Percentiles rank a stretch among this genome's conserved stretches.
Conservation (phyloP, 2,888 invertebrate species). For the Drosophila robusta region DNA sequence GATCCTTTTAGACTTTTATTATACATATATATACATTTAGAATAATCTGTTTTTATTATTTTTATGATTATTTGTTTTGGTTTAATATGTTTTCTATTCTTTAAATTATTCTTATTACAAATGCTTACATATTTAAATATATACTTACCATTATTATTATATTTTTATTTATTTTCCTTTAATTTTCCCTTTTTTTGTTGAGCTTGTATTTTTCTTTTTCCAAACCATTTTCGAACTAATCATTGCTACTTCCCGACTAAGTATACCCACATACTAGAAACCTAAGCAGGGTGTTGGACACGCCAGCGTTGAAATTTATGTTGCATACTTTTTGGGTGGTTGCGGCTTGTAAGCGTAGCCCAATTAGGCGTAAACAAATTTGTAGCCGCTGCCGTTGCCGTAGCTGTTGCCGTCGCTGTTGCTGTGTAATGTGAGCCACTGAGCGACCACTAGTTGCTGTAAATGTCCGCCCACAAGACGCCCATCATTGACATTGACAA, state of each 20-base stretch:
- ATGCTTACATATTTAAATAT: too few relatives aligned
- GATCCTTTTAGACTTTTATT: too few relatives aligned
- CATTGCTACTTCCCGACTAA: neutral
- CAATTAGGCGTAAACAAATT: slow-evolving; percentile 80
- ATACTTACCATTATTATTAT: too few relatives aligned
- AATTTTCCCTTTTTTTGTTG: too few relatives aligned
- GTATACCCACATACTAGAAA: neutral
- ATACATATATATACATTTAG: too few relatives aligned
- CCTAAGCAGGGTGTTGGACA: slow-evolving; percentile 18
- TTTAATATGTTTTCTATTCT: too few relatives aligned
- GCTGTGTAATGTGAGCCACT: slow-evolving; percentile 42
- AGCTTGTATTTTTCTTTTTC: too few relatives aligned
- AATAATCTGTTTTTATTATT: too few relatives aligned
- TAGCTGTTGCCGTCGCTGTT: slow-evolving; percentile 32
- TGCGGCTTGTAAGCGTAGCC: slow-evolving; percentile 67
- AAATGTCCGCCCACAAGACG: slow-evolving; percentile 6
- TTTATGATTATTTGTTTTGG: too few relatives aligned
- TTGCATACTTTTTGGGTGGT: slow-evolving; percentile 52
- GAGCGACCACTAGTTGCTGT: slow-evolving; percentile 58
- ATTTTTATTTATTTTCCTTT: too few relatives aligned
- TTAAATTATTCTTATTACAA: too few relatives aligned
- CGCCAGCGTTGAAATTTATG: slow-evolving; percentile 48
- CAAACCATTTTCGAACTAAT: neutral
- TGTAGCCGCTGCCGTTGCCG: slow-evolving; percentile 36
- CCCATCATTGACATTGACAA: slow-evolving; percentile 67